phyloP scores from a whole-genome alignment of 2,113 vertebrate species.

The Leuciscus idus region DNA sequence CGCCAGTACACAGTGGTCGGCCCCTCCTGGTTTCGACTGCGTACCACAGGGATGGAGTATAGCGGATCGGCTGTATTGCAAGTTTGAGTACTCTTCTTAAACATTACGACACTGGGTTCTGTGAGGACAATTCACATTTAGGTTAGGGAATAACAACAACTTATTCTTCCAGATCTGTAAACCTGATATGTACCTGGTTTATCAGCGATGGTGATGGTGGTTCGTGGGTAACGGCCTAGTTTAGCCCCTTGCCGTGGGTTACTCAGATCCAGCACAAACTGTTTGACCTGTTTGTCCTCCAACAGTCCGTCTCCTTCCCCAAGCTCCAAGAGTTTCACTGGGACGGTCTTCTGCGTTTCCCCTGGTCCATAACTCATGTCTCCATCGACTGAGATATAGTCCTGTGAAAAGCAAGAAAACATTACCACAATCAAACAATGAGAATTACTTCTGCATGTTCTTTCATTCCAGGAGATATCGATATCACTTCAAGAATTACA shows the following conservation, averaged over 20 bases:
- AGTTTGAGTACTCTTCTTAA: constrained; percentile 74
- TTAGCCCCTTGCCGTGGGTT: constrained; percentile 89
- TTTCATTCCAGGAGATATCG: background rate
- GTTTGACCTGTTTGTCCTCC: constrained; percentile 81
- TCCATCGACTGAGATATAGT: constrained; percentile 85
- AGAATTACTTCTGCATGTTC: background rate
- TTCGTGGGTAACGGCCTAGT: constrained; percentile 85
- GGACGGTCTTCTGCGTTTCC: constrained; percentile 87
- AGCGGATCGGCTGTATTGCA: constrained; percentile 64
- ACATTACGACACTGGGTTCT: constrained; percentile 75
- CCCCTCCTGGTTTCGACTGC: constrained; percentile 67
- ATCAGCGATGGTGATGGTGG: constrained; percentile 87
- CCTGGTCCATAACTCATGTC: constrained; percentile 84
- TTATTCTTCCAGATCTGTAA: background rate
- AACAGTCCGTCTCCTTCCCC: constrained; percentile 84
- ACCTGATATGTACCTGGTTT: constrained; percentile 48
- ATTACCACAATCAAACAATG: background rate
- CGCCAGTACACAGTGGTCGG: constrained; percentile 72
- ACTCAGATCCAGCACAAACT: constrained; percentile 89
- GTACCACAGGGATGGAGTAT: constrained; percentile 75
- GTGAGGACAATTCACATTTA: background rate
- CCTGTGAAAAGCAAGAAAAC: constrained; percentile 70
- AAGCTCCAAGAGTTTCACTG: constrained; percentile 87
- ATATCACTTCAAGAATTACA: background rate
- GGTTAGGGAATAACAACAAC: background rate